Evolutionary conservation across 2,888 invertebrate genomes (phyloP), one percentile per base, ranked within the genome.

Genomic region (Muscina levida): DNA sequence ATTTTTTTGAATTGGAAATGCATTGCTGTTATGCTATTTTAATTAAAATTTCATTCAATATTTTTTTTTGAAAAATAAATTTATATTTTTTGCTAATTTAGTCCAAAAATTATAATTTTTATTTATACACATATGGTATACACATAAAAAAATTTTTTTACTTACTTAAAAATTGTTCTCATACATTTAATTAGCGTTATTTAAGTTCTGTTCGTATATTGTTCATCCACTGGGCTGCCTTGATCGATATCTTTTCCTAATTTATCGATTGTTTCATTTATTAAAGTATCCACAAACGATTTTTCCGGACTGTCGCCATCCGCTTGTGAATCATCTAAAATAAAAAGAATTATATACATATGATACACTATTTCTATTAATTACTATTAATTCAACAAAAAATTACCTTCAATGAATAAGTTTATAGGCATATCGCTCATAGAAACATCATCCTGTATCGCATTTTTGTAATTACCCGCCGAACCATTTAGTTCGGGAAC

Each of bases 351-450:
- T 46, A 24, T 24, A 44, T 42, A 72, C 31, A 19, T 46, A 44
- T 26, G n/a, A 53, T 66, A n/a, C 53, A 31, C 13, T 62, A 39
- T 17, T 17, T 19, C 31, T 22, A 6, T 37, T 26, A 22, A 46
- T 53, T 53, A 5, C 15, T 17, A 42, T 37, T 56, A 5, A 37
- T n/a, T 26, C 44, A 10, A 44, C n/a, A 53, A 22, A 22, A 1
- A 13, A 37, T 44, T 79, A 84, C 83, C 84, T 71, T 84, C 83
- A 22, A 80, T 77, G 68, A 82, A 84, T 46, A 83, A 78, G 56
- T 83, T 79, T 26, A 84, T 26, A 17, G 83, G 75, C 56, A 83
- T 74, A 24, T 82, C 78, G 22, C 77, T 76, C 51, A 80, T 66
- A 10, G 68, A 13, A 10, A 67, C 65, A 37, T 72, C 42, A 11